Percentiles rank a stretch among this genome's conserved stretches.
Conservation (phyloP, 2,888 invertebrate species). For the Polyploca ridens region DNA sequence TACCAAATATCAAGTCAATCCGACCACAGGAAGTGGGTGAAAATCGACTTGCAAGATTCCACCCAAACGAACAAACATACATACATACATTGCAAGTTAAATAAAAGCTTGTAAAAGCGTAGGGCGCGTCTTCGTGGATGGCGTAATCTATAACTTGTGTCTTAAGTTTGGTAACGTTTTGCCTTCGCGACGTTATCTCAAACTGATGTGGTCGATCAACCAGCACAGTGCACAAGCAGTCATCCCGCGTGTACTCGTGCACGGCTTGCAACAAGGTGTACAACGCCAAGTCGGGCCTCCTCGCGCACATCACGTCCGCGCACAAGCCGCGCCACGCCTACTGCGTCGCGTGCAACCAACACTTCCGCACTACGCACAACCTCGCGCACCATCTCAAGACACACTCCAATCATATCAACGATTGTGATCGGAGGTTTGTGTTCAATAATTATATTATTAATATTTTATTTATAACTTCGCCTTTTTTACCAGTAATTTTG, state of each 20-base stretch:
- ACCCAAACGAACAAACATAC: too few relatives aligned
- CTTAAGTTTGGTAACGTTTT: too few relatives aligned
- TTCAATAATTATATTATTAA: not conserved
- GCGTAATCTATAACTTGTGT: too few relatives aligned
- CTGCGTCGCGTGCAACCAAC: constrained; percentile 43
- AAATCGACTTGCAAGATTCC: too few relatives aligned
- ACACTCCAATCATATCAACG: constrained; percentile 44
- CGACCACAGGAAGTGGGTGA: too few relatives aligned
- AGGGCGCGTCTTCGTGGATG: too few relatives aligned
- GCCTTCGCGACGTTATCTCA: too few relatives aligned
- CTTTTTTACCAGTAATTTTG: too few relatives aligned
- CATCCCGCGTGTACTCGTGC: constrained; percentile 47
- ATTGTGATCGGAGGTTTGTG: constrained; percentile 37
- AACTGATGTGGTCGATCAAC: not conserved
- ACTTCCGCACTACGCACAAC: constrained; percentile 45
- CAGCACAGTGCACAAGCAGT: constrained; percentile 56
- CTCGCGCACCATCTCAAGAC: constrained; percentile 50
- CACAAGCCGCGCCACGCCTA: constrained; percentile 37
- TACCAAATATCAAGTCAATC: too few relatives aligned
- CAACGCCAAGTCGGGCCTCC: constrained; percentile 49
- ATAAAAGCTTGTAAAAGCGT: too few relatives aligned
- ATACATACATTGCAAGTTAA: too few relatives aligned
- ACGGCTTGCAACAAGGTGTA: constrained; percentile 49
- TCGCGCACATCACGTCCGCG: constrained; percentile 35
- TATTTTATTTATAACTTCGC: not conserved